Conservation (phyloP, 2,797 vertebrate species). For the Channa striata region DNA sequence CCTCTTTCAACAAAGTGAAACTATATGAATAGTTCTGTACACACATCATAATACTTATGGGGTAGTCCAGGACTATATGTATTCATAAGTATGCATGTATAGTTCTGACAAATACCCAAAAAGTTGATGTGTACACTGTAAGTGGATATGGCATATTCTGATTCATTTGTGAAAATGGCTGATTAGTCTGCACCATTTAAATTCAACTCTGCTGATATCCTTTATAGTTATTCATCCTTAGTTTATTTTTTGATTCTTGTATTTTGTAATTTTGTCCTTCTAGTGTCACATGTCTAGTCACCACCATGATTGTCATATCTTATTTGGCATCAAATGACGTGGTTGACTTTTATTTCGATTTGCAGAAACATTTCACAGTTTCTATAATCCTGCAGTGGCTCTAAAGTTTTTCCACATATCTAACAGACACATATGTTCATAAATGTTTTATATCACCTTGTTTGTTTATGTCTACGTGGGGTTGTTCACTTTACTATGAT, state of each 20-base stretch:
- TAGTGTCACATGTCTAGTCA: neutral
- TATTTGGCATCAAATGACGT: conserved; percentile 10
- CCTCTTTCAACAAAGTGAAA: neutral
- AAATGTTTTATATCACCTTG: neutral
- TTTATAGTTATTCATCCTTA: neutral
- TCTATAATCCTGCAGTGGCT: neutral
- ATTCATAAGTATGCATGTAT: neutral
- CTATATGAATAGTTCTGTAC: neutral
- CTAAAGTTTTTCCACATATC: neutral
- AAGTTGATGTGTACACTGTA: neutral
- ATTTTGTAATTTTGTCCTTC: neutral
- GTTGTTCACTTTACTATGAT: conserved; percentile 19
- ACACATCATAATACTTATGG: neutral
- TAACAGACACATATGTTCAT: neutral
- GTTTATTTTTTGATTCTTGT: neutral
- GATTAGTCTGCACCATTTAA: neutral
- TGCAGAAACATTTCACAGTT: no score
- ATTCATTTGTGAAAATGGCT: neutral
- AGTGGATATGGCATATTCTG: neutral
- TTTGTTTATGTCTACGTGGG: conserved; percentile 19
- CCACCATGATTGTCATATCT: neutral
- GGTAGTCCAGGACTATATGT: no score
- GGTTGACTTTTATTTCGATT: no score
- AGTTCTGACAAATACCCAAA: neutral
- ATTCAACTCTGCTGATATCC: neutral